Evolutionary conservation across 2,797 vertebrate genomes (phyloP), one percentile per base, ranked within the genome.

Genomic region (Cynopterus sphinx): DNA sequence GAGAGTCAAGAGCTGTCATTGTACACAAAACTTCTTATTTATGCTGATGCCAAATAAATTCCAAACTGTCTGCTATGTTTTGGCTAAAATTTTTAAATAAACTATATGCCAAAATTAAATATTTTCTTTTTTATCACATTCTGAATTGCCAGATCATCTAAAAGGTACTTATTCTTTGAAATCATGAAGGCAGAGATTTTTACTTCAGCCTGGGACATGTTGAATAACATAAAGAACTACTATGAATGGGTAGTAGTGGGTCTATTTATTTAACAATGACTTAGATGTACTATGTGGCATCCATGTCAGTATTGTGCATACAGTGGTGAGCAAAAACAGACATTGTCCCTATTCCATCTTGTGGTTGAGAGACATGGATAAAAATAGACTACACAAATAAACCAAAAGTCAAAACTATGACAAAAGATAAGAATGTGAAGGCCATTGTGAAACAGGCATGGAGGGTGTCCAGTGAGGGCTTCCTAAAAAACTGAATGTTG

Each of bases 21-120:
- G 15, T 17, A 86, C 21, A 82, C 12, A 63, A 88, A 88, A 84
- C 28, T 57, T 70, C 7, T 86, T 82, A 49, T 43, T 82, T 49
- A 67, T 55, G 49, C n/a, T 33, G 17, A 82, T 89, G 2, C 22
- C 49, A 93, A 93, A 71, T 79, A 90, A 87, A 91, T 91, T 86
- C 49, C 22, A 46, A 94, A 41, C 21, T 59, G 43, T 75, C 26
- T 75, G 22, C 33, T 71, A 86, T 46, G 36, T 75, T 51, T 68
- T 59, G 36, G 21, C 59, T 68, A 83, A 77, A 74, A 68, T 16
- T 21, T 94, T 74, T 1, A 73, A 87, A 84, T 70, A 21, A 65
- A 1, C 1, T 65, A 0, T 70, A 22, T 79, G 33, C 13, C 53
- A 55, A 78, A 92, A 74, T 57, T 31, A 73, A 71, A 85, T 16